Evolutionary conservation across 2,797 vertebrate species (phyloP).

Genomic region (Novumbra hubbsi): DNA sequence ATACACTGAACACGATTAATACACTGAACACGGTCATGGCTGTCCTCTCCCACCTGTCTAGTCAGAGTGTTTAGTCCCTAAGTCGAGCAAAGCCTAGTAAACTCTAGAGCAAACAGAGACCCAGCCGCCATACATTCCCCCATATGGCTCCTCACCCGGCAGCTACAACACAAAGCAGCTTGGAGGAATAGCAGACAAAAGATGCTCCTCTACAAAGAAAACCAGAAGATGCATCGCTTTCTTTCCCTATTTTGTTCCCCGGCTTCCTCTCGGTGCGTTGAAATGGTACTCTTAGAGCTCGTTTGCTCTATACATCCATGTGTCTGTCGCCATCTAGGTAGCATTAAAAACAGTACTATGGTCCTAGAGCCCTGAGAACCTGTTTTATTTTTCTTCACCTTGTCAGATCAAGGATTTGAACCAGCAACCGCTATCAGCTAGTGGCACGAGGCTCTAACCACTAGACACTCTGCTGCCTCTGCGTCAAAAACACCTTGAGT

Average conservation of each 20-base stretch:
- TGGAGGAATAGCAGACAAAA: slow-evolving; percentile 71
- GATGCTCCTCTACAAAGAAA: slow-evolving; percentile 62
- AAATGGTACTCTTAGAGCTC: not conserved
- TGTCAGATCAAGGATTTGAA: too few relatives aligned
- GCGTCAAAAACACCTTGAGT: not conserved
- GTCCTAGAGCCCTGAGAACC: too few relatives aligned
- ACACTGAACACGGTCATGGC: slow-evolving; percentile 24
- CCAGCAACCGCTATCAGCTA: too few relatives aligned
- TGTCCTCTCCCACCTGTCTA: slow-evolving; percentile 40
- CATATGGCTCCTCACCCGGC: slow-evolving; percentile 55
- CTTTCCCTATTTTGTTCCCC: slow-evolving; percentile 39
- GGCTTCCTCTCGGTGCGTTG: not conserved
- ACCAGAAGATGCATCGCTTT: slow-evolving; percentile 60
- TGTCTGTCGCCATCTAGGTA: not conserved
- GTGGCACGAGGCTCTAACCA: too few relatives aligned
- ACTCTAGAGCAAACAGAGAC: slow-evolving; percentile 77
- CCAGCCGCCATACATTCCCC: slow-evolving; percentile 48
- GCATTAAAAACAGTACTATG: not conserved
- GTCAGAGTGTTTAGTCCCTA: slow-evolving; percentile 50
- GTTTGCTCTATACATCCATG: not conserved
- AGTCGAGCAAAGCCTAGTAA: slow-evolving; percentile 70
- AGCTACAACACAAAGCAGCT: slow-evolving; percentile 67
- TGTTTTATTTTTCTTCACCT: too few relatives aligned
- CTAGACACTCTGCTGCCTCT: too few relatives aligned
- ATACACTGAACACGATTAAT: too few relatives aligned